Percentiles rank a stretch among this genome's conserved stretches.
Conservation (phyloP, 2,888 invertebrate species). For the Melanargia galathea region DNA sequence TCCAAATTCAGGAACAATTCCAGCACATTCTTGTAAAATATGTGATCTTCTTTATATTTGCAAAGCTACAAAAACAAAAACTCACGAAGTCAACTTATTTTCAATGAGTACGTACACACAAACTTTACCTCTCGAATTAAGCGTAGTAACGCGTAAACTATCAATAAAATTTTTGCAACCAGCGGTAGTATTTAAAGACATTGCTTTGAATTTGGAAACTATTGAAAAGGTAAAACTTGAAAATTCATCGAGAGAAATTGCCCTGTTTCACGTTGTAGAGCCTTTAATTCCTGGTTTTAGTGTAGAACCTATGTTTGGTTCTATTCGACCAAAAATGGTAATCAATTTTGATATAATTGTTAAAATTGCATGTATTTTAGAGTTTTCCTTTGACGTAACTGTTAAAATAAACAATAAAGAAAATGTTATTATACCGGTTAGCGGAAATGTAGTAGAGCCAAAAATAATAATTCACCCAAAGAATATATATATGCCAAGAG, state of each 20-base stretch:
- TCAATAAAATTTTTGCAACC: slow-evolving; percentile 69
- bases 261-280: slow-evolving; percentile 75
- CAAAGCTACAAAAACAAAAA: slow-evolving; percentile 66
- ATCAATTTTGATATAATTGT: slow-evolving; percentile 71
- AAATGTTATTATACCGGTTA: slow-evolving; percentile 65
- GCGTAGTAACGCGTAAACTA: slow-evolving; percentile 64
- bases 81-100: slow-evolving; percentile 62
- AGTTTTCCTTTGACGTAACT: slow-evolving; percentile 64
- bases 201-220: slow-evolving; percentile 67
- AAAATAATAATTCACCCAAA: slow-evolving; percentile 74
- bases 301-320: slow-evolving; percentile 78
- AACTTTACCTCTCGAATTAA: slow-evolving; percentile 61
- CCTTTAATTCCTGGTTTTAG: slow-evolving; percentile 71
- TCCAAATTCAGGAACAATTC: slow-evolving; percentile 60
- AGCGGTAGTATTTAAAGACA: slow-evolving; percentile 64
- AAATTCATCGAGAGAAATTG: slow-evolving; percentile 80
- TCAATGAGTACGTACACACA: slow-evolving; percentile 49
- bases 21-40: slow-evolving; percentile 59
- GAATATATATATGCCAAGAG: slow-evolving; percentile 72
- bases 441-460: slow-evolving; percentile 78
- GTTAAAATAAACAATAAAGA: slow-evolving; percentile 75
- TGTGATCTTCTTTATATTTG: slow-evolving; percentile 64
- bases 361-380: slow-evolving; percentile 69
- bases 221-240: slow-evolving; percentile 72
- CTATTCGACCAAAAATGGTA: slow-evolving; percentile 74